Evolutionary conservation across 1,140 invertebrate species (phyloP).

Genomic region (Venturia canescens): DNA sequence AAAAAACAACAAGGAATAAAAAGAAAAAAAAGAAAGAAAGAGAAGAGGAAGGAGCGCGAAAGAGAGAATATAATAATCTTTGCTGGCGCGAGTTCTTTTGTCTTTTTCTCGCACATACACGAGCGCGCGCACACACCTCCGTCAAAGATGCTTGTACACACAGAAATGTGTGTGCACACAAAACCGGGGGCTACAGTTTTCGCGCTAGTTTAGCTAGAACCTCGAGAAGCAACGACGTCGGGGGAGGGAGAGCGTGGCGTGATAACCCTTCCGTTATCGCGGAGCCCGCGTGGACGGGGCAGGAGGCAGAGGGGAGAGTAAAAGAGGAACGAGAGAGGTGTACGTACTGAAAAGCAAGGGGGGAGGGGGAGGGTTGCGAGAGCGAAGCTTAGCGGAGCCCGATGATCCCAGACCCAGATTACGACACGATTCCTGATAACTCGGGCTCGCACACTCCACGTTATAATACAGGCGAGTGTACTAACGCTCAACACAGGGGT

Average conservation of each 20-base stretch:
- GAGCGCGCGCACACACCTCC: background rate
- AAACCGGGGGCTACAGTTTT: background rate
- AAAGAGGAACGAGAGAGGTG: slow-evolving; percentile 44
- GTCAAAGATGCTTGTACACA: background rate
- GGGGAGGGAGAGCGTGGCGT: slow-evolving; percentile 69
- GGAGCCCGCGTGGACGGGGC: slow-evolving; percentile 54
- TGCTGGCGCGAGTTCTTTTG: slow-evolving; percentile 54
- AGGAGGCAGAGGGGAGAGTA: slow-evolving; percentile 48
- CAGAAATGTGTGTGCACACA: background rate
- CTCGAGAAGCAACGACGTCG: slow-evolving; percentile 45
- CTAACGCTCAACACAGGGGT: slow-evolving; percentile 15
- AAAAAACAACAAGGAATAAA: slow-evolving; percentile 36
- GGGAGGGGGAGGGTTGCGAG: slow-evolving; percentile 43
- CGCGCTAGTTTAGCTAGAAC: slow-evolving; percentile 35
- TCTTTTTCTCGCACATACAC: background rate
- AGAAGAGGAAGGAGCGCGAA: slow-evolving; percentile 18
- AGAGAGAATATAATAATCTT: slow-evolving; percentile 68
- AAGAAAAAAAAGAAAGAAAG: slow-evolving; percentile 34
- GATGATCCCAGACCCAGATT: slow-evolving; percentile 72
- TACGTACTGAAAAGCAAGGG: slow-evolving; percentile 50
- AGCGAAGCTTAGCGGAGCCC: slow-evolving; percentile 53
- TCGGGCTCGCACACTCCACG: slow-evolving; percentile 65
- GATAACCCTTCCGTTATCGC: slow-evolving; percentile 77
- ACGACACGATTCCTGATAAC: slow-evolving; percentile 73
- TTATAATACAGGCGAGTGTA: slow-evolving; percentile 69